These are phyloP conservation scores for Coccyzus lansbergi DNA, from an alignment of 2,797 vertebrate species.

Conservation along the genomic window DNA sequence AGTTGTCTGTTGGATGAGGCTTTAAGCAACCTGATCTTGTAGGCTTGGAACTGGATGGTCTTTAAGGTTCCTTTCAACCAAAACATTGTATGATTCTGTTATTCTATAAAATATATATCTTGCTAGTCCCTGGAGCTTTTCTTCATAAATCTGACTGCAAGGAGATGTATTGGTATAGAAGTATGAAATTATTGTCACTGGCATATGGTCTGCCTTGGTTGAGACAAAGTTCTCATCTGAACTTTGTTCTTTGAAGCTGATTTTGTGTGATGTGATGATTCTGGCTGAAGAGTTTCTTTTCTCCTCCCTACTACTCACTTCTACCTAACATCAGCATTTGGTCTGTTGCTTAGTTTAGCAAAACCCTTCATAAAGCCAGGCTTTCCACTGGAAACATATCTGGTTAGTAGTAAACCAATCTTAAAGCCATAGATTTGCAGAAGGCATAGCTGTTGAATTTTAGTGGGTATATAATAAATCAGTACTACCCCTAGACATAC, in stretches of 20 bases:
- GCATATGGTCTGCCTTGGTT: neutral
- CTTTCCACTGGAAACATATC: neutral
- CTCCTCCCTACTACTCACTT: neutral
- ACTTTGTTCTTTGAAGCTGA: neutral
- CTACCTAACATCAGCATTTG: neutral
- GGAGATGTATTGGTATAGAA: neutral
- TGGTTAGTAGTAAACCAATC: neutral
- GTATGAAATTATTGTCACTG: neutral
- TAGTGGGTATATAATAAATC: neutral
- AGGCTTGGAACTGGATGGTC: too few relatives aligned
- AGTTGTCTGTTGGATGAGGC: too few relatives aligned
- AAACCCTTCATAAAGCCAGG: neutral
- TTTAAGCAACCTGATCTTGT: too few relatives aligned
- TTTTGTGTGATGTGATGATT: neutral
- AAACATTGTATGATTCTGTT: too few relatives aligned
- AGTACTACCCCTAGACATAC: neutral
- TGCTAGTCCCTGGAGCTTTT: neutral
- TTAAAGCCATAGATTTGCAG: neutral
- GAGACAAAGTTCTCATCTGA: neutral
- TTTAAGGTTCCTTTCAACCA: too few relatives aligned
- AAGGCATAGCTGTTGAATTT: neutral
- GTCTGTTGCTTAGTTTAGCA: neutral
- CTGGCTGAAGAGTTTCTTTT: neutral
- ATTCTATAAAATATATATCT: neutral
- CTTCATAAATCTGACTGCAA: neutral